Conservation (phyloP, 2,888 invertebrate species). For the Lucinisca nassula region DNA sequence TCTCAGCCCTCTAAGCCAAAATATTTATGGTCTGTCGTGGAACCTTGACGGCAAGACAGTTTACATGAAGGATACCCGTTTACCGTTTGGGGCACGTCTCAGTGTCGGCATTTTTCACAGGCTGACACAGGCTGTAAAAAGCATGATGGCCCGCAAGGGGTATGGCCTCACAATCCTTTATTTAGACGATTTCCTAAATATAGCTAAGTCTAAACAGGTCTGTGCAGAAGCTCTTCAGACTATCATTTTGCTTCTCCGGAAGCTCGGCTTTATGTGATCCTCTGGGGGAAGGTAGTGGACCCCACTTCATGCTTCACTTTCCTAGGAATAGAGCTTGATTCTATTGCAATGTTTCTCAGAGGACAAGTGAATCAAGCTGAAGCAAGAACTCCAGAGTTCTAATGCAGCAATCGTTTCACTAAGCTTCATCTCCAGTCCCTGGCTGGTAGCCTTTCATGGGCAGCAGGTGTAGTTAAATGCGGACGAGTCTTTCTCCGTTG, state of each 20-base stretch:
- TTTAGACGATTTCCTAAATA: slow-evolving; percentile 1
- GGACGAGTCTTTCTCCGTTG: no score
- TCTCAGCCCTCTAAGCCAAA: background rate
- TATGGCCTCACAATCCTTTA: background rate
- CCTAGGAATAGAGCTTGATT: background rate
- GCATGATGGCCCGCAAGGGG: background rate
- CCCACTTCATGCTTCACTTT: background rate
- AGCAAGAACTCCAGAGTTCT: background rate
- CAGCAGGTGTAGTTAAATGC: no score
- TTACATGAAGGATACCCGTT: background rate
- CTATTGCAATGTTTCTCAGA: background rate
- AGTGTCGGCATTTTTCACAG: background rate
- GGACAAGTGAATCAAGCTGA: no score
- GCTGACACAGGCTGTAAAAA: no score
- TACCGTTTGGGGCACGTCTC: background rate
- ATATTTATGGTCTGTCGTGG: background rate
- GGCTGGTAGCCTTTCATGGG: no score
- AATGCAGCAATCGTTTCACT: background rate
- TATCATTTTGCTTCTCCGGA: slow-evolving; percentile 2
- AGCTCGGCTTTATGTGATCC: slow-evolving; percentile 1
- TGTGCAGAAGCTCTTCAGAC: background rate
- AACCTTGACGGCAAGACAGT: background rate
- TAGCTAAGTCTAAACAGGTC: background rate
- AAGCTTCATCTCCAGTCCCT: background rate
- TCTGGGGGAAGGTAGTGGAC: background rate